phyloP scores from a whole-genome alignment of 2,888 invertebrate genomes.

The Xestia rhomboidea region DNA sequence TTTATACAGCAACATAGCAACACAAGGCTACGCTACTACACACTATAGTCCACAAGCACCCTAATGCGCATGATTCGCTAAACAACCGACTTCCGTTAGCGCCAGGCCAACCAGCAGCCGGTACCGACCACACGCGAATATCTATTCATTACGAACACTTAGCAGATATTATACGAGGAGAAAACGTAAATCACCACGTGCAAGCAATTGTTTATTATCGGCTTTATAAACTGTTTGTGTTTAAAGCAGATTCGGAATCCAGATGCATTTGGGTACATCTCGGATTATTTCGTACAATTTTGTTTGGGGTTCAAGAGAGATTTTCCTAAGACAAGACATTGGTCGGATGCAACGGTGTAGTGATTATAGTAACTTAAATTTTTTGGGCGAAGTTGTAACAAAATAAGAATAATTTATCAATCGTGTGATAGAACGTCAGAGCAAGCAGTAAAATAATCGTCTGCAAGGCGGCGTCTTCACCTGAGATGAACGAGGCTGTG shows the following conservation, averaged over 20 bases:
- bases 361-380: neutral
- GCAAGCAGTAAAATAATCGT: neutral
- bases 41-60: slow-evolving; percentile 52
- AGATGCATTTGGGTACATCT: slow-evolving; percentile 18
- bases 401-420: neutral
- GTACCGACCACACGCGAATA: slow-evolving; percentile 79
- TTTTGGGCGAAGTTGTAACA: neutral
- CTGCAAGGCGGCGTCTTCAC: no score
- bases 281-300: neutral
- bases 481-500: no score
- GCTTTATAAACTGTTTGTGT: slow-evolving; percentile 25
- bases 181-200: slow-evolving; percentile 63
- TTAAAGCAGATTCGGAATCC: slow-evolving; percentile 7
- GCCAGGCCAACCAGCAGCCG: slow-evolving; percentile 63
- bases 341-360: neutral
- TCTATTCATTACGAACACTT: slow-evolving; percentile 69
- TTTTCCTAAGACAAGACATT: neutral
- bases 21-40: slow-evolving; percentile 20
- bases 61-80: slow-evolving; percentile 73
- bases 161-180: slow-evolving; percentile 57
- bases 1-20: slow-evolving; percentile 14
- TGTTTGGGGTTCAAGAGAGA: neutral
- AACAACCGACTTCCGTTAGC: slow-evolving; percentile 83
- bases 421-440: no score
- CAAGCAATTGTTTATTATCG: slow-evolving; percentile 59